Percentiles rank a stretch among this genome's conserved stretches.
Conservation (phyloP, 92 coral and sea anemone genomes). For the Micromussa lordhowensis region DNA sequence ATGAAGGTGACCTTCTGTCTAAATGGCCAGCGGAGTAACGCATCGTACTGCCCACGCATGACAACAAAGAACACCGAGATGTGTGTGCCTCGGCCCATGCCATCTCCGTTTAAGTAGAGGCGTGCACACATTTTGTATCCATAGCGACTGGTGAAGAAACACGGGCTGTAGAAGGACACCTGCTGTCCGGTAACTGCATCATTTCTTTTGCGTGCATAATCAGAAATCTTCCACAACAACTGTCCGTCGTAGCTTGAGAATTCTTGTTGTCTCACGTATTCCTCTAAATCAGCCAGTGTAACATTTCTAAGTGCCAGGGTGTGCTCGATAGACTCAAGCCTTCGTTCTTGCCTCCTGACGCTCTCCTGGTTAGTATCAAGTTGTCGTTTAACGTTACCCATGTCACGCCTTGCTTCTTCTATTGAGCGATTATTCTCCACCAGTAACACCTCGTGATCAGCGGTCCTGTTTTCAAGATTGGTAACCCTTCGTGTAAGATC, state of each 20-base stretch:
- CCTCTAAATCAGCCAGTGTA: slow-evolving; percentile 54
- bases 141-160: slow-evolving; percentile 61
- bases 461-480: slow-evolving; percentile 35
- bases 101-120: slow-evolving; percentile 68
- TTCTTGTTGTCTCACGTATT: slow-evolving; percentile 13
- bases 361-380: slow-evolving; percentile 11
- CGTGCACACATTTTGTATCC: slow-evolving; percentile 81
- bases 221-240: slow-evolving; percentile 64
- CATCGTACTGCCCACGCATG: slow-evolving; percentile 77
- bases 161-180: slow-evolving; percentile 59
- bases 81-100: slow-evolving; percentile 65
- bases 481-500: slow-evolving; percentile 20
- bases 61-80: slow-evolving; percentile 59
- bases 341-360: slow-evolving; percentile 18
- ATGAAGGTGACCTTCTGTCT: slow-evolving; percentile 82
- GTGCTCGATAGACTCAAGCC: slow-evolving; percentile 47
- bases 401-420: slow-evolving; percentile 23
- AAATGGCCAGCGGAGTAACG: slow-evolving; percentile 87
- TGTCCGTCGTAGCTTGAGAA: slow-evolving; percentile 47
- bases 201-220: slow-evolving; percentile 40
- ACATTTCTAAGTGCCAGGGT: slow-evolving; percentile 39
- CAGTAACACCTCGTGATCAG: slow-evolving; percentile 46
- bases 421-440: slow-evolving; percentile 43
- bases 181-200: slow-evolving; percentile 57
- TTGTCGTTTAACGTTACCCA: slow-evolving; percentile 22